Base-by-base conservation (phyloP, 2,113 vertebrate genomes). In the Chionodraco myersi region DNA sequence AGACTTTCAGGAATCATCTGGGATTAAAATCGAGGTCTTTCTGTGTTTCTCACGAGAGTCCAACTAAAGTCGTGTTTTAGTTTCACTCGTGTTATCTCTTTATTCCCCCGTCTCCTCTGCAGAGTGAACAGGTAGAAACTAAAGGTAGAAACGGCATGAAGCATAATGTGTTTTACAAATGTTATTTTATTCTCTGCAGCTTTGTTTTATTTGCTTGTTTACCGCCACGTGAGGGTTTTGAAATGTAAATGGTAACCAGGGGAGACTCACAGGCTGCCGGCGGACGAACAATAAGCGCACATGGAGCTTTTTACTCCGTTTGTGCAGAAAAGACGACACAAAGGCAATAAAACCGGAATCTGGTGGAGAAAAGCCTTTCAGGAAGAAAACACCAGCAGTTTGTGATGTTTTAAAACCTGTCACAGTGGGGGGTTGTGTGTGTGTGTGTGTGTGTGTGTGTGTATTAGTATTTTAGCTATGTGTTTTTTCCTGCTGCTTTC, bases 201-300 rank as follows among this genome's bases (percentile, higher is more conserved):
- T 83, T 83, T 86, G 77, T 79, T 79, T 72, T 67, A 82, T 78
- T 78, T 82, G 71, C 59, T 69, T 81, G 77, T 85, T 79, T 73
- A 77, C 73, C 69, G 71, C 61, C 54, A 13, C 10, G 6, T 1
- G 30, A 54, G 15, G 12, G 79, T 89, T 41, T 88, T 85, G 71
- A 89, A 88, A 89, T 77, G 71, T 66, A 86, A 83, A 79, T 54
- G 84, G 91, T 91, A 75, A 85, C 91, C 88, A 87, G 52, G 86
- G 91, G 83, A 88, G 86, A 86, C 89, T 53, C 82, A 88, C 90
- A 72, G n/a, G 84, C 68, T 26, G 41, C 72, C 62, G 75, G 7
- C 63, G 79, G 79, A 69, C 41, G 26, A 87, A 89, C 82, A 88
- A 89, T 75, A 65, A 71, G n/a, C 65, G 67, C 30, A 51, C 23